Conservation (phyloP, 1,140 invertebrate genomes). For the Eufriesea mexicana region DNA sequence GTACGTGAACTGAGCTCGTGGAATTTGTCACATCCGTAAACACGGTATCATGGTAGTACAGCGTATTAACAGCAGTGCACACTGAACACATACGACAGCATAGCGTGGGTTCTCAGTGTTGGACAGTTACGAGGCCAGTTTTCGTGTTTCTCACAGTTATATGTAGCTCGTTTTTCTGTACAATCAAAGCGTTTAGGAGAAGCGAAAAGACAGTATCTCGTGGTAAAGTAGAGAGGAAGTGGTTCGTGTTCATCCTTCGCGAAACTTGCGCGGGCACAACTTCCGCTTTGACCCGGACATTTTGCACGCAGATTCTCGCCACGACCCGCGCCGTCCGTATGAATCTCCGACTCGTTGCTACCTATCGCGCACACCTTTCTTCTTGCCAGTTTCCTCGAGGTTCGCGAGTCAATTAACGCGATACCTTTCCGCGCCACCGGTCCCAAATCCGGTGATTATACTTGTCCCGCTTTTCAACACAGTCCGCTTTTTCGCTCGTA, state of each 20-base stretch:
- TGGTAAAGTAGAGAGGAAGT: conserved; percentile 11
- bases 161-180: conserved; percentile 31
- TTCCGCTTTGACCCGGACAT: background rate
- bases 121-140: conserved; percentile 45
- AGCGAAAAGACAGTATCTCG: conserved; percentile 30
- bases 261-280: conserved; percentile 5
- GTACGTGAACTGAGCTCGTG: conserved; percentile 24
- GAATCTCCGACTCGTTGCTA: conserved; percentile 28
- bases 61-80: conserved; percentile 70
- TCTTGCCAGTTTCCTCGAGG: background rate
- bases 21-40: conserved; percentile 27
- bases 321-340: conserved; percentile 44
- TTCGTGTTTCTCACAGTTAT: conserved; percentile 29
- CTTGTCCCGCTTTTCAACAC: background rate
- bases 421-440: background rate
- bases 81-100: conserved; percentile 66
- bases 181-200: conserved; percentile 50
- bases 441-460: background rate
- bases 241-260: conserved; percentile 18
- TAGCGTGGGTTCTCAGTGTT: conserved; percentile 59
- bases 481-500: background rate
- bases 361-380: background rate
- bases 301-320: background rate
- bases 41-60: conserved; percentile 34
- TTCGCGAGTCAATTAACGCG: background rate